Conservation (phyloP, 2,797 vertebrate genomes). For the Sciaenops ocellatus region DNA sequence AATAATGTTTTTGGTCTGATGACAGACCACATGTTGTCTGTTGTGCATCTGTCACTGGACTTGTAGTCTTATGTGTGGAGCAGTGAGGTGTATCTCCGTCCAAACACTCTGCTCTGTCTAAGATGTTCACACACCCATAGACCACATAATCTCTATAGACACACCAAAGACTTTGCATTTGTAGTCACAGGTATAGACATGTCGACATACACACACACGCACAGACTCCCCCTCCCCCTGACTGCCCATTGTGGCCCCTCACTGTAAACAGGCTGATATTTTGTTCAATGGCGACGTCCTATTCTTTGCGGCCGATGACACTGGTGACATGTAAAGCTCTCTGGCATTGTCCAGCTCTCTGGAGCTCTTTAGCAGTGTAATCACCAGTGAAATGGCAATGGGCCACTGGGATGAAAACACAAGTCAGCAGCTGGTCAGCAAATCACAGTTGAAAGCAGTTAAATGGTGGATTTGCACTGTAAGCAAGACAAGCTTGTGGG, state of each 20-base stretch:
- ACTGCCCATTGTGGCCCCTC: slow-evolving; percentile 56
- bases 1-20: slow-evolving; percentile 6
- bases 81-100: slow-evolving; percentile 5
- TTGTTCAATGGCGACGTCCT: slow-evolving; percentile 62
- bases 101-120: slow-evolving; percentile 12
- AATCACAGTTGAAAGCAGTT: slow-evolving; percentile 87
- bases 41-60: slow-evolving; percentile 11
- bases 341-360: slow-evolving; percentile 79
- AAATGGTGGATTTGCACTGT: slow-evolving; percentile 81
- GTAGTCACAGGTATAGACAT: slow-evolving; percentile 35
- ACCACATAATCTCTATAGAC: slow-evolving; percentile 47
- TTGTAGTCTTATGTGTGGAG: background rate
- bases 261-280: slow-evolving; percentile 80
- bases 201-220: slow-evolving; percentile 30
- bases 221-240: slow-evolving; percentile 1
- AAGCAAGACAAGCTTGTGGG: slow-evolving; percentile 72
- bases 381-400: slow-evolving; percentile 78
- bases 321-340: slow-evolving; percentile 82
- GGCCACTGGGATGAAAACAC: slow-evolving; percentile 79
- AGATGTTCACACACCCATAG: slow-evolving; percentile 52
- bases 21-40: background rate
- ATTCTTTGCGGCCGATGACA: slow-evolving; percentile 80
- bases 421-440: slow-evolving; percentile 93
- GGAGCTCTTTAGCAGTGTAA: slow-evolving; percentile 77
- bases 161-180: slow-evolving; percentile 37